These are phyloP conservation scores for Patella pellucida DNA, from an alignment of 2,888 invertebrate species.

Conservation along the genomic window DNA sequence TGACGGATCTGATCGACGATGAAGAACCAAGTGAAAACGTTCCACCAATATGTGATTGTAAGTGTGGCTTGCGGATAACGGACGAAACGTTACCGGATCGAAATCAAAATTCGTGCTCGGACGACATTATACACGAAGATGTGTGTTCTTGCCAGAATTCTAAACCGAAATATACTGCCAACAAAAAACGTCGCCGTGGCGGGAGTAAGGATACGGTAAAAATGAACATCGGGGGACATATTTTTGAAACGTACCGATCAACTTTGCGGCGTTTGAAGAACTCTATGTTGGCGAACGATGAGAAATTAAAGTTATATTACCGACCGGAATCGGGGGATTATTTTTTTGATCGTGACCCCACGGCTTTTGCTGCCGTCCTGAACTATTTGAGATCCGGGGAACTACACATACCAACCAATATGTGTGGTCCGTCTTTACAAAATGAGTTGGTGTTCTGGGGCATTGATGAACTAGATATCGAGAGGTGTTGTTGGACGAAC, in stretches of 20 bases:
- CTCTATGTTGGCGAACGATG: constrained; percentile 49
- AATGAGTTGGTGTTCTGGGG: constrained; percentile 67
- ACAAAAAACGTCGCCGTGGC: constrained; percentile 19
- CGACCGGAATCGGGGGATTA: constrained; percentile 53
- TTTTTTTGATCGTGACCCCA: constrained; percentile 65
- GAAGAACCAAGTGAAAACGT: constrained; percentile 15
- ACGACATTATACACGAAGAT: background rate
- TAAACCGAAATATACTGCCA: constrained; percentile 5
- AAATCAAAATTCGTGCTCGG: background rate
- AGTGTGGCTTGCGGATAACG: background rate
- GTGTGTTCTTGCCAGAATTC: constrained; percentile 7
- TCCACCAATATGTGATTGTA: constrained; percentile 5
- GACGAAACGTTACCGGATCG: background rate
- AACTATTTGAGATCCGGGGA: constrained; percentile 65
- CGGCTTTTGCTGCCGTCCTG: constrained; percentile 60
- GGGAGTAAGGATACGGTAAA: constrained; percentile 48
- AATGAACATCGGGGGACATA: constrained; percentile 60
- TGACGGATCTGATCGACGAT: constrained; percentile 15
- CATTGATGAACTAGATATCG: constrained; percentile 63
- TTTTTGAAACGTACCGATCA: constrained; percentile 58
- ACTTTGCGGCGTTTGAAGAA: constrained; percentile 52
- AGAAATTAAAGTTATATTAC: constrained; percentile 53
- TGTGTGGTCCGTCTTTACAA: constrained; percentile 64
- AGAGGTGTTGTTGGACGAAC: constrained; percentile 66
- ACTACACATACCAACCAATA: constrained; percentile 62